A percentile compares a stretch with the other conserved stretches of the same genome.
These are phyloP conservation scores for Puffinus mauretanicus DNA, from an alignment of 2,113 vertebrate genomes.

Conservation along the genomic window DNA sequence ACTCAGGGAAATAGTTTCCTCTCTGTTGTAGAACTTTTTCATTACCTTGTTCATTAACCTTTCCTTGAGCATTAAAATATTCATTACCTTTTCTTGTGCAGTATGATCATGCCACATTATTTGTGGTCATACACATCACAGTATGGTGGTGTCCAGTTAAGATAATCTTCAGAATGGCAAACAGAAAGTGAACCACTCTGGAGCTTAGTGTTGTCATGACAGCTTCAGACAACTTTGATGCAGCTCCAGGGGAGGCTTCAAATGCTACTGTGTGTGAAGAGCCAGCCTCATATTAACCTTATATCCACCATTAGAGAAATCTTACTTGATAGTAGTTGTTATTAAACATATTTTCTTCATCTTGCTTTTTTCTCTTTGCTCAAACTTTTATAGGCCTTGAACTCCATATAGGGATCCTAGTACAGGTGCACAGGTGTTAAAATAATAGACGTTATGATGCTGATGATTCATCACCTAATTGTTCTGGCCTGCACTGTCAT, in stretches of 20 bases:
- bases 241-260: background rate
- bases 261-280: background rate
- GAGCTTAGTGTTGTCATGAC: background rate
- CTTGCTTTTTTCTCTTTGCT: background rate
- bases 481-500: background rate
- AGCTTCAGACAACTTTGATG: background rate
- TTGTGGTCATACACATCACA: background rate
- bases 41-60: slow-evolving; percentile 44
- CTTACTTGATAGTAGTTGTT: background rate
- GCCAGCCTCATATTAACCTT: background rate
- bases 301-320: background rate
- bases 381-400: background rate
- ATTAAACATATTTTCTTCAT: background rate
- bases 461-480: background rate
- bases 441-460: background rate
- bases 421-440: background rate
- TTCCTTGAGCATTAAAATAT: slow-evolving; percentile 5
- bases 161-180: background rate
- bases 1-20: background rate
- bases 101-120: background rate
- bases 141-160: background rate
- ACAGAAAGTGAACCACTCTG: background rate
- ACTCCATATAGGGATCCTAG: background rate
- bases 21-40: background rate
- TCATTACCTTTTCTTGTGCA: slow-evolving; percentile 11